phyloP scores from a whole-genome alignment of 2,113 vertebrate species.

The Fregetta grallaria region DNA sequence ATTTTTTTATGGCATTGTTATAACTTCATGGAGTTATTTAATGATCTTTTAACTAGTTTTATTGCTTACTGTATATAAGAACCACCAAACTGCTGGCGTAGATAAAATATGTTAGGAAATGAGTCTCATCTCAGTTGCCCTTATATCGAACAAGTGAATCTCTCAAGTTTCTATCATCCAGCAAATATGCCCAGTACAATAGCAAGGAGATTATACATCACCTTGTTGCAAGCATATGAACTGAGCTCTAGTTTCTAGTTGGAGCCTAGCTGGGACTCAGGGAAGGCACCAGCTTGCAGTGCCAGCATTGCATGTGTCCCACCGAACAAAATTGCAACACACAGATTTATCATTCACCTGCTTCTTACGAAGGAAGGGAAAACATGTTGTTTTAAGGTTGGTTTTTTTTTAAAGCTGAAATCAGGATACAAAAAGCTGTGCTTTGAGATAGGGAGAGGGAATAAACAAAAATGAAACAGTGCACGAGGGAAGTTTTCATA shows the following conservation, averaged over 20 bases:
- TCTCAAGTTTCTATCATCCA: neutral
- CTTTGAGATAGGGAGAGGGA: neutral
- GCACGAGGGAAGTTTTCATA: neutral
- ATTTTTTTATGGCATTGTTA: slow-evolving; percentile 36
- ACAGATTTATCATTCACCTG: neutral
- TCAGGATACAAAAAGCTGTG: neutral
- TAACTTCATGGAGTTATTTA: slow-evolving; percentile 35
- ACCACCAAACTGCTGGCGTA: neutral
- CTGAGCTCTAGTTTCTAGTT: neutral
- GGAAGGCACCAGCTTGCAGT: neutral
- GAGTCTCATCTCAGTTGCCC: neutral
- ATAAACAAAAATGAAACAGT: neutral
- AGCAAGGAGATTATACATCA: neutral
- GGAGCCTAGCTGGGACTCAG: neutral
- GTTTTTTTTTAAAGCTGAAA: neutral
- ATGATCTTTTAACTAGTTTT: slow-evolving; percentile 56
- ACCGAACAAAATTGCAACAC: neutral
- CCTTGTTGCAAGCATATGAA: neutral
- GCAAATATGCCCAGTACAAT: neutral
- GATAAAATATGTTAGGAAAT: neutral
- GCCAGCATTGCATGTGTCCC: neutral
- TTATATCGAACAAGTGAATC: neutral
- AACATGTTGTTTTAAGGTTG: neutral
- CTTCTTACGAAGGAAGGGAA: neutral
- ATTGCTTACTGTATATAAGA: slow-evolving; percentile 13